Conservation (phyloP, 2,113 vertebrate species). For the Albula glossodonta region DNA sequence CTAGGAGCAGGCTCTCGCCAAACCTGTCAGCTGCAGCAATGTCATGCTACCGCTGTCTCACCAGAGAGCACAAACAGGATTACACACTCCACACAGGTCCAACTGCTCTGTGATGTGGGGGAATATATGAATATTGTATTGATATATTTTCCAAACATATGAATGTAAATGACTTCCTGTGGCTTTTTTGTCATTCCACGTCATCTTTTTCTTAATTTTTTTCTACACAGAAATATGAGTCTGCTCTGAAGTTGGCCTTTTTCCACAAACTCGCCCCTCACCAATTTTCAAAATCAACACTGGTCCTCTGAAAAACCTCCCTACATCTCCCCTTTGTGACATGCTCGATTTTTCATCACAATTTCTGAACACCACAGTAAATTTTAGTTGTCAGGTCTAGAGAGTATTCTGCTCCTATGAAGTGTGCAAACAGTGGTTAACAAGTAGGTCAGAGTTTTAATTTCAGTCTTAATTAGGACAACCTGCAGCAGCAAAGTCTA, state of each 20-base stretch:
- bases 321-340: not conserved
- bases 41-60: conserved; percentile 35
- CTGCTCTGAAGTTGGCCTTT: not conserved
- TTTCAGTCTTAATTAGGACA: not conserved
- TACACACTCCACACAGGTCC: conserved; percentile 48
- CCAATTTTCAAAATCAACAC: not conserved
- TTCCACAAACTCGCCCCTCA: not conserved
- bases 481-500: not conserved
- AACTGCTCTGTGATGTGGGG: conserved; percentile 23
- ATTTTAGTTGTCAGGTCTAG: not conserved
- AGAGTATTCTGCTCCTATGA: not conserved
- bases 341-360: not conserved
- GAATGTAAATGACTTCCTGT: conserved; percentile 44
- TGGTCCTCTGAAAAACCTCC: not conserved
- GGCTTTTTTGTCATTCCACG: not conserved
- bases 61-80: conserved; percentile 54
- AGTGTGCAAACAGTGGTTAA: not conserved
- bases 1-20: conserved; percentile 28
- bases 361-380: not conserved
- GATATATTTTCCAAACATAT: conserved; percentile 18
- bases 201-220: not conserved
- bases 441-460: not conserved
- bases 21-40: conserved; percentile 30
- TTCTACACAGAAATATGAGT: not conserved
- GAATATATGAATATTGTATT: not conserved